Evolutionary conservation across 2,888 invertebrate genomes (phyloP), one percentile per base, ranked within the genome.

Genomic region (Ochlodes sylvanus): DNA sequence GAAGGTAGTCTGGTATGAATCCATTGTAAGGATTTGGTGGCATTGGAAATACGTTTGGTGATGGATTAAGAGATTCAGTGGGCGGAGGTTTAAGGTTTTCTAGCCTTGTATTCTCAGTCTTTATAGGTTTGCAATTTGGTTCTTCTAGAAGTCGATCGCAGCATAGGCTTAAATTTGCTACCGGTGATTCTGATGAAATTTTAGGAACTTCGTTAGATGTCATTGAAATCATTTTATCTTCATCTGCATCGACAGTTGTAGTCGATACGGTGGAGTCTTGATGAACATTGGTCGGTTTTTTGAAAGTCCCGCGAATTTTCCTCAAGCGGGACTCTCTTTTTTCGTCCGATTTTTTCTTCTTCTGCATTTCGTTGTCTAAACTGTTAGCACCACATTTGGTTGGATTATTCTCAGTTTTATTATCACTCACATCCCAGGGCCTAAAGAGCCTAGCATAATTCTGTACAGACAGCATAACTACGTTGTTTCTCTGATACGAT

Each of bases 221-320:
- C 10, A 7, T 34, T 19, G 15, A 54, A 21, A 15, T 58, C 38
- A 9, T 68, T 55, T 73, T 74, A 9, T 80, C 80, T 38, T 79
- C 79, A 14, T 84, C 83, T 7, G 83, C 82, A 6, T 92, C 92
- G 19, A 79, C 77, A 0, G 94, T 94, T 0, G 95, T 95, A 0
- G 95, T 95, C 0, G 95, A 94, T 0, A 95, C 90, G 0, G 95
- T 95, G 0, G 90, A 89, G 70, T 95, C 95, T 85, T 95, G 95
- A 72, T 92, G 87, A 17, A 84, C 68, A 64, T 85, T 86, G 0
- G 74, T 54, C 14, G 89, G 87, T 71, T 87, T 92, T 73, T 87
- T 92, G 67, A 88, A 90, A 12, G 83, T 85, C 10, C 91, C 92
- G 27, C 93, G 88, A 64, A 93, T 93, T 85, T 93, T 93, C 41